A percentile compares a stretch with the other conserved stretches of the same genome.
Conservation (phyloP, 2,888 invertebrate genomes). For the Drosophila pseudotalamancana region DNA sequence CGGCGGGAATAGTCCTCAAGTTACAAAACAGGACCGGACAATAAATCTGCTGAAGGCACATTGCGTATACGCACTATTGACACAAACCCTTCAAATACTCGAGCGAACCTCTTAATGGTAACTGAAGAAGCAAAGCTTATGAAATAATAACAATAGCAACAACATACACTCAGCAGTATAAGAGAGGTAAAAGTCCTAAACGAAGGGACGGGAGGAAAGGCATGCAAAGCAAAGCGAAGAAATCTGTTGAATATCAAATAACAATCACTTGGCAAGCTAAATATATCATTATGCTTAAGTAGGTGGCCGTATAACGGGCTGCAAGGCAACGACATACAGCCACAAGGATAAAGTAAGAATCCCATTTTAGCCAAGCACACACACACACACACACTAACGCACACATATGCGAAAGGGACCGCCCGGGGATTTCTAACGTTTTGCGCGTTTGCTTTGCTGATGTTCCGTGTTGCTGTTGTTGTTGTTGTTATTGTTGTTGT, state of each 20-base stretch:
- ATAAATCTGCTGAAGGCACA: slow-evolving; percentile 41
- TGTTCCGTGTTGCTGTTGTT: slow-evolving; percentile 32
- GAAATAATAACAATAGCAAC: slow-evolving; percentile 55
- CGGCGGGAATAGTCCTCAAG: not conserved
- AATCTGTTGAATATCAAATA: slow-evolving; percentile 82
- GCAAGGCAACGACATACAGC: slow-evolving; percentile 24
- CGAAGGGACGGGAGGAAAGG: not conserved
- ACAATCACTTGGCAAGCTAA: slow-evolving; percentile 79
- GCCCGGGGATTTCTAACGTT: slow-evolving; percentile 42
- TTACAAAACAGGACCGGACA: not conserved
- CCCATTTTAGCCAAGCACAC: slow-evolving; percentile 55
- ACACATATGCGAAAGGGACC: not conserved
- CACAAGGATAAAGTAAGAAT: slow-evolving; percentile 48
- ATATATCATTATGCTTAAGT: slow-evolving; percentile 78
- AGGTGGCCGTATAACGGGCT: slow-evolving; percentile 53
- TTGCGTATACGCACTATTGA: slow-evolving; percentile 59
- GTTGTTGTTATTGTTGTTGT: slow-evolving; percentile 4
- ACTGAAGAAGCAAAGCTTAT: slow-evolving; percentile 43
- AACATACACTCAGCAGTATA: slow-evolving; percentile 46
- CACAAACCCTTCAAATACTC: slow-evolving; percentile 26
- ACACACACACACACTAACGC: slow-evolving; percentile 4
- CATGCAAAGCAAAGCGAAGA: slow-evolving; percentile 42
- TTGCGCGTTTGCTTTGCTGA: slow-evolving; percentile 52
- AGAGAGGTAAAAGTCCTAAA: slow-evolving; percentile 4
- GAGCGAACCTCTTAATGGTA: slow-evolving; percentile 39